Conservation (phyloP, 2,113 vertebrate genomes). For the Rhabdornis inornatus region DNA sequence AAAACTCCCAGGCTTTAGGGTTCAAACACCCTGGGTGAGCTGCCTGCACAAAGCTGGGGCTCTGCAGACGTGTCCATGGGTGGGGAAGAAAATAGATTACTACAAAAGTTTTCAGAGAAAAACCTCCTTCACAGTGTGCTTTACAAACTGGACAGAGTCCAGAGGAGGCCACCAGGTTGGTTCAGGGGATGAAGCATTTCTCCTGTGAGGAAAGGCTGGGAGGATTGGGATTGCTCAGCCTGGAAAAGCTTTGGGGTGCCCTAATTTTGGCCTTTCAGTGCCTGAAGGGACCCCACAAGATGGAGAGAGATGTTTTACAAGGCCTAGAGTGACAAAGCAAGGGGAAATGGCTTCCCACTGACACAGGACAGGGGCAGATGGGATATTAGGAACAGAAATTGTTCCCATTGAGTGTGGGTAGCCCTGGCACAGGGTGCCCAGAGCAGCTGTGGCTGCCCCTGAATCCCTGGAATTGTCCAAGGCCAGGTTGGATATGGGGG, state of each 20-base stretch:
- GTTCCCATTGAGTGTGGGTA: fast-evolving
- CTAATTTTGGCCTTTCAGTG: neutral
- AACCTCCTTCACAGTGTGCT: fast-evolving
- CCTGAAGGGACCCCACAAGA: neutral
- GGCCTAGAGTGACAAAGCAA: neutral
- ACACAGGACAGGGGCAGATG: neutral
- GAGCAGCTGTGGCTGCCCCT: neutral
- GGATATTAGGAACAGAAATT: neutral
- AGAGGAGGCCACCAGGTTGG: neutral
- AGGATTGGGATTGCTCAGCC: neutral
- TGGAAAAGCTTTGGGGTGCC: neutral
- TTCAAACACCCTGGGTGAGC: neutral
- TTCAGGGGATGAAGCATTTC: neutral
- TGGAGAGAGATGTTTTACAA: neutral
- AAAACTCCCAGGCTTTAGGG: too few species aligned
- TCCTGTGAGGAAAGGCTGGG: neutral
- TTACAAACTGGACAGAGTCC: neutral
- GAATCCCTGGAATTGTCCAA: neutral
- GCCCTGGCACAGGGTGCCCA: neutral
- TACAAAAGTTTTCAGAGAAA: neutral
- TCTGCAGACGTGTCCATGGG: neutral
- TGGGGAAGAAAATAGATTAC: neutral
- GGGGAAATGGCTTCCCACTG: neutral
- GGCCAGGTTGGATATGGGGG: fast-evolving
- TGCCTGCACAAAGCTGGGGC: neutral